Base-by-base conservation (phyloP, 2,888 invertebrate species). In the Plagodis dolabraria region DNA sequence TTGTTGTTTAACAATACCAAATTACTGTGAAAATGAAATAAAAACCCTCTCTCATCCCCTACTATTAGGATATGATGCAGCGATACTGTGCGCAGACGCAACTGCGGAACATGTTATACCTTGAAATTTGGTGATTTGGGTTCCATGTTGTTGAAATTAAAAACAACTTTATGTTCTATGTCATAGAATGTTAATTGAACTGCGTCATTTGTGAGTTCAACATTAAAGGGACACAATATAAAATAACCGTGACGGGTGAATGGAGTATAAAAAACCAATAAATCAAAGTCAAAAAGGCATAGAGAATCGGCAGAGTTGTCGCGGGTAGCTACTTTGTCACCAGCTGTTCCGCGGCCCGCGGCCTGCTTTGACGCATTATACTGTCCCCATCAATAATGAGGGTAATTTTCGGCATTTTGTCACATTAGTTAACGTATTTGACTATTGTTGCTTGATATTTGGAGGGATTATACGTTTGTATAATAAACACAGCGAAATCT, bases 231-330 rank as follows among this genome's bases (percentile, higher is more conserved):
- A 80, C 82, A 82, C 77, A 85, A 83, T 89, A 76, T 79, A 83
- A 89, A 89, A 86, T 79, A 82, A 79, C 85, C 87, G 81, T 91
- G 92, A 88, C 91, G 89, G 82, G 84, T 91, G 92, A 92, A 92
- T 91, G 86, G 88, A 79, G 87, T 79, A 92, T 92, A 93, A 93
- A 93, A 93, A 93, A 87, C 70, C 73, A 84, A 93, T 93, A 93
- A 93, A 93, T 93, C 93, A 93, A 93, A 93, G 93, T 93, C 93
- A 92, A 93, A 93, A 92, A 92, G 92, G 93, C 92, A 90, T 88
- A 89, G 87, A 89, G 89, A 93, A 93, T 89, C 83, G 83, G 77
- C 75, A 80, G 80, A 85, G 82, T 80, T 86, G 86, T 80, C 87
- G 86, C 87, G 87, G 83, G 84, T 78, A 81, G 83, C 83, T 78